A percentile compares a stretch with the other conserved stretches of the same genome.
phyloP scores from a whole-genome alignment of 1,140 invertebrate species.

The Sinella curviseta region DNA sequence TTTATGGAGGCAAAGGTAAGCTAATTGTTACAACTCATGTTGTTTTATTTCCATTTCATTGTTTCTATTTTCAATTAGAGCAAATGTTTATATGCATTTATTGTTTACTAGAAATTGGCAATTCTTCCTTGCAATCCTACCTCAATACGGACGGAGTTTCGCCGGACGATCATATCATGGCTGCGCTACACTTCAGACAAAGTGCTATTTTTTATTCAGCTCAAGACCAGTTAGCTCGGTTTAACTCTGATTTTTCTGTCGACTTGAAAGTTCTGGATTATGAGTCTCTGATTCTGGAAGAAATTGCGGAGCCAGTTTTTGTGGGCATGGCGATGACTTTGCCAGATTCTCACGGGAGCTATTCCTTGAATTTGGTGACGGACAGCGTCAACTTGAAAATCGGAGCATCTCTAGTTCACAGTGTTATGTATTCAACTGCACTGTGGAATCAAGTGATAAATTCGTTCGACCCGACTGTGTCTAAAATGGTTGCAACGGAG shows the following conservation, averaged over 20 bases:
- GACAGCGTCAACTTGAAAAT: slow-evolving; percentile 32
- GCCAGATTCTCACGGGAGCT: not conserved
- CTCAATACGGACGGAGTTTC: not conserved
- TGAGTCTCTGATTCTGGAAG: not conserved
- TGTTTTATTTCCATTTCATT: no score
- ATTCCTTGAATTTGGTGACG: slow-evolving; percentile 15
- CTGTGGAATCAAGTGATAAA: slow-evolving; percentile 41
- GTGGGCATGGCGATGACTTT: not conserved
- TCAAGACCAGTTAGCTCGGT: not conserved
- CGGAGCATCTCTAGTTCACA: slow-evolving; percentile 30
- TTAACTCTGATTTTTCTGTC: not conserved
- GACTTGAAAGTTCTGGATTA: not conserved
- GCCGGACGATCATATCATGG: not conserved
- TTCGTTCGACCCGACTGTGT: slow-evolving; percentile 21
- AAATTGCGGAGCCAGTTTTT: not conserved
- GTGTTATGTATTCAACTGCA: slow-evolving; percentile 22
- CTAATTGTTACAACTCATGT: not conserved
- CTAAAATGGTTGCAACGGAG: not conserved
- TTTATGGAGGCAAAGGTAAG: not conserved
- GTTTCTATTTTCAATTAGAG: no score
- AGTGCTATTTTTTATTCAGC: not conserved
- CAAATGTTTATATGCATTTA: not conserved
- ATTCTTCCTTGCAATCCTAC: not conserved
- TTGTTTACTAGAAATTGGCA: not conserved
- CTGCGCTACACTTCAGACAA: not conserved